Percentiles rank a stretch among this genome's conserved stretches.
Conservation (phyloP, 1,140 invertebrate genomes). For the Drosophila arawakana region DNA sequence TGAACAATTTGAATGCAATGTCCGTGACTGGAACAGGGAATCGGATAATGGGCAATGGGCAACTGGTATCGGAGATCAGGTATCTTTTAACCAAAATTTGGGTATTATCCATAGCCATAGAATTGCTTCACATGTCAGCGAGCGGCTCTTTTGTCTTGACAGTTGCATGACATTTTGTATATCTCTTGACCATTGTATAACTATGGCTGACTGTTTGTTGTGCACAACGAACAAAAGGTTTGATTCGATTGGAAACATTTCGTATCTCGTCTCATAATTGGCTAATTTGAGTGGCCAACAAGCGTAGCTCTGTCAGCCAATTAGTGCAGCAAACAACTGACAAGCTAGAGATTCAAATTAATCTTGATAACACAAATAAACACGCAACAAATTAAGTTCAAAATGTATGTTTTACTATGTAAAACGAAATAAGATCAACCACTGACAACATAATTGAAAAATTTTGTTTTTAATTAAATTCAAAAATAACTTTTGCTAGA, state of each 20-base stretch:
- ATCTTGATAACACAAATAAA: not conserved
- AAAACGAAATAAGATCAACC: not conserved
- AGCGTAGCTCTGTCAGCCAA: conserved; percentile 62
- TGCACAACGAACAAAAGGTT: conserved; percentile 60
- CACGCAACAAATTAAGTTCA: not conserved
- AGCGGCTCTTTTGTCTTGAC: conserved; percentile 64
- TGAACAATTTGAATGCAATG: conserved; percentile 66
- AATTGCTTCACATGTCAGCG: conserved; percentile 54
- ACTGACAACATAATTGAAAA: not conserved
- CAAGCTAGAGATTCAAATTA: not conserved
- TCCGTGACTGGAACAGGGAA: conserved; percentile 16
- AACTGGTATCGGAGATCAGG: not conserved
- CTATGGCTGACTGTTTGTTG: conserved; percentile 21
- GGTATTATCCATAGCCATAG: conserved; percentile 37
- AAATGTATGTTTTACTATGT: too few relatives aligned
- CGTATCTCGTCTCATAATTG: conserved; percentile 66
- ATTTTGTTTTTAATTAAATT: too few relatives aligned
- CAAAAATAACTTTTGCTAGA: too few relatives aligned
- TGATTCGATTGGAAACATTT: conserved; percentile 44
- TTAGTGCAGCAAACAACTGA: conserved; percentile 38
- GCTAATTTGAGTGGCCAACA: conserved; percentile 72
- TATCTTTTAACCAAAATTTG: not conserved
- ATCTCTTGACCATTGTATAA: conserved; percentile 45
- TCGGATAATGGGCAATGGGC: not conserved
- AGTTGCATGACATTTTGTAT: conserved; percentile 59